Conservation (phyloP, 2,113 vertebrate species). For the Meles meles region DNA sequence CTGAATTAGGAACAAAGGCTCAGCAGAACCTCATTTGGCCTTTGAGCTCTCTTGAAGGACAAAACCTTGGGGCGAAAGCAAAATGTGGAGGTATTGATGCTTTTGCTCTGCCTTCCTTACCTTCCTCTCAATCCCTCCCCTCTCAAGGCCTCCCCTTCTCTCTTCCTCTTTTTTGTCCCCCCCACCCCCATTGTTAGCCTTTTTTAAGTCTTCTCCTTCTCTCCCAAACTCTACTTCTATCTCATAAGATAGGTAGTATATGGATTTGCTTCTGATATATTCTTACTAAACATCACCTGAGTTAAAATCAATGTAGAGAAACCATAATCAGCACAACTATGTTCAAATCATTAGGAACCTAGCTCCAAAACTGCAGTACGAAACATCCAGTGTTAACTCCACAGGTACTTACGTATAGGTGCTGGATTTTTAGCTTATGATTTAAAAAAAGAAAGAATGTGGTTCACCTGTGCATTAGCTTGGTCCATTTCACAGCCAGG, state of each 20-base stretch:
- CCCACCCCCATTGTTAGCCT: not conserved
- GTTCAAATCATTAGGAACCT: not conserved
- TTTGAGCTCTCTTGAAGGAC: not conserved
- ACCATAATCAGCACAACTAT: not conserved
- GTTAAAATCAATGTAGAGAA: not conserved
- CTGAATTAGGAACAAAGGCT: not conserved
- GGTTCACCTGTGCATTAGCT: not conserved
- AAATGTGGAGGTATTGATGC: not conserved
- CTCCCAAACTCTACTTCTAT: not conserved
- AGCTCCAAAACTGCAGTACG: not conserved
- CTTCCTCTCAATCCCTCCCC: not conserved
- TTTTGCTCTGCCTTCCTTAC: not conserved
- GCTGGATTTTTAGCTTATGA: not conserved
- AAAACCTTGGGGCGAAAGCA: not conserved
- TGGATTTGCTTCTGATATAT: not conserved
- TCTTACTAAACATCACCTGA: not conserved
- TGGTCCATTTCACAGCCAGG: not conserved
- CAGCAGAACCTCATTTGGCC: not conserved
- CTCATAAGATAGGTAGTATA: not conserved
- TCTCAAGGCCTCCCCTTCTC: not conserved
- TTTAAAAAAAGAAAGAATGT: not conserved
- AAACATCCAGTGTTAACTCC: not conserved
- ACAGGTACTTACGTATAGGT: fast-evolving
- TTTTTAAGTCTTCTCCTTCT: not conserved
- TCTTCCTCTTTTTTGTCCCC: not conserved